phyloP scores from a whole-genome alignment of 1,140 invertebrate genomes.

The Choristoneura fumiferana region DNA sequence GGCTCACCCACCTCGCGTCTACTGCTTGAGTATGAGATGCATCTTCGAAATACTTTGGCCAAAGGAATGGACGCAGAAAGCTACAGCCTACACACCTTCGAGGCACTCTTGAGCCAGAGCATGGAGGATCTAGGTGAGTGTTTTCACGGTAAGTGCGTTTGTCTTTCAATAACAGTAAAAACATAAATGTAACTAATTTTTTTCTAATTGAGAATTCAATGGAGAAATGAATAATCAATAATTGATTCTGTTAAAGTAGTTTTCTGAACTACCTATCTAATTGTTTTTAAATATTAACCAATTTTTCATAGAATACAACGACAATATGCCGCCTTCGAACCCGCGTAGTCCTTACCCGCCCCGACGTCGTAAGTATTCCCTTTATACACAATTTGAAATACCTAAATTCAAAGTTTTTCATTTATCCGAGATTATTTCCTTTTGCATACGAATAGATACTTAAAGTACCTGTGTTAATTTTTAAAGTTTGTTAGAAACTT shows the following conservation, averaged over 20 bases:
- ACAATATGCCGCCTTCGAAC: slow-evolving; percentile 89
- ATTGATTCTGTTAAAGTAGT: not conserved
- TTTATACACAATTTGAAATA: slow-evolving; percentile 9
- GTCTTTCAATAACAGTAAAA: not conserved
- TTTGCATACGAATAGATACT: not conserved
- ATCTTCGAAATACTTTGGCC: slow-evolving; percentile 94
- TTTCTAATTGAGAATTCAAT: not conserved
- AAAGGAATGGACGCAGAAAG: slow-evolving; percentile 97
- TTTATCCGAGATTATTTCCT: slow-evolving; percentile 5
- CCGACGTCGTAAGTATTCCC: slow-evolving; percentile 85
- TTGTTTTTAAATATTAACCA: slow-evolving; percentile 21
- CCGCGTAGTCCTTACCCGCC: slow-evolving; percentile 90
- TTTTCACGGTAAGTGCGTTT: slow-evolving; percentile 10
- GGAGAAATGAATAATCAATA: not conserved
- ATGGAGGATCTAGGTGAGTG: slow-evolving; percentile 95
- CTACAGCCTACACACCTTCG: slow-evolving; percentile 95
- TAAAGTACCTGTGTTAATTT: slow-evolving; percentile 10
- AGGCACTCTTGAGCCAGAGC: slow-evolving; percentile 94
- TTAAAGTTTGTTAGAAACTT: not conserved
- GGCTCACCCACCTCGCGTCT: slow-evolving; percentile 92
- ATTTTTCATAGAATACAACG: slow-evolving; percentile 86
- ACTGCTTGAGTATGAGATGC: slow-evolving; percentile 96
- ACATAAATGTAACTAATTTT: not conserved
- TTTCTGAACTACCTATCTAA: not conserved
- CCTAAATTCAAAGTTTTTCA: slow-evolving; percentile 10